phyloP scores from a whole-genome alignment of 2,113 vertebrate genomes.

The Corvus hawaiiensis region DNA sequence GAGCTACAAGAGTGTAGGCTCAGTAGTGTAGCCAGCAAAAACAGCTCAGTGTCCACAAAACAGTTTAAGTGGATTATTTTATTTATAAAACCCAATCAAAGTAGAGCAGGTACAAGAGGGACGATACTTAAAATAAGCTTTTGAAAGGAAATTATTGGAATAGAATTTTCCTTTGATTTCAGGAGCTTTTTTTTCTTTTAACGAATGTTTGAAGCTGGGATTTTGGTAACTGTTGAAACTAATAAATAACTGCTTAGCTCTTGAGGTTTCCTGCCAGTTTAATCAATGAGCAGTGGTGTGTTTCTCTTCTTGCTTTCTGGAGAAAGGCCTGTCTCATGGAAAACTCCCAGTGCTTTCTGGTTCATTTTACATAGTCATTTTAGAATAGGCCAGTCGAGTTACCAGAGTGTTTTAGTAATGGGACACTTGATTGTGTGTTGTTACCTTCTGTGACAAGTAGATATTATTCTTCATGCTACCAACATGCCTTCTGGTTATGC shows the following conservation, averaged over 20 bases:
- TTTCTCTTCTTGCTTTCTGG: background rate
- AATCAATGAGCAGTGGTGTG: background rate
- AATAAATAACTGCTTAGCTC: background rate
- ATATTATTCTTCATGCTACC: background rate
- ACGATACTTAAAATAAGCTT: background rate
- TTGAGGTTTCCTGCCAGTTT: background rate
- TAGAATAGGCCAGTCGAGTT: background rate
- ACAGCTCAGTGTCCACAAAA: background rate
- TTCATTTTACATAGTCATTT: background rate
- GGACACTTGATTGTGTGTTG: background rate
- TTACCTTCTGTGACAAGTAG: background rate
- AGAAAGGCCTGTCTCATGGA: background rate
- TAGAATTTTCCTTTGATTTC: background rate
- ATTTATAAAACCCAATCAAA: background rate
- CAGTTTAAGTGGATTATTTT: background rate
- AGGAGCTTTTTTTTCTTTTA: background rate
- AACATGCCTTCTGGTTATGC: background rate
- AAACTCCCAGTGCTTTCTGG: background rate
- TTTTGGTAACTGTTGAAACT: background rate
- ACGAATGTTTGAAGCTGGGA: background rate
- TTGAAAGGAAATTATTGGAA: background rate
- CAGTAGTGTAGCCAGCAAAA: constrained; percentile 31
- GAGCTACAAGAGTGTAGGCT: background rate
- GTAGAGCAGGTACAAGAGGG: background rate
- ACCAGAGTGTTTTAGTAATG: background rate